Evolutionary conservation across 2,797 vertebrate species (phyloP), one percentile per base, ranked within the genome.

Genomic region (Trichosurus vulpecula): DNA sequence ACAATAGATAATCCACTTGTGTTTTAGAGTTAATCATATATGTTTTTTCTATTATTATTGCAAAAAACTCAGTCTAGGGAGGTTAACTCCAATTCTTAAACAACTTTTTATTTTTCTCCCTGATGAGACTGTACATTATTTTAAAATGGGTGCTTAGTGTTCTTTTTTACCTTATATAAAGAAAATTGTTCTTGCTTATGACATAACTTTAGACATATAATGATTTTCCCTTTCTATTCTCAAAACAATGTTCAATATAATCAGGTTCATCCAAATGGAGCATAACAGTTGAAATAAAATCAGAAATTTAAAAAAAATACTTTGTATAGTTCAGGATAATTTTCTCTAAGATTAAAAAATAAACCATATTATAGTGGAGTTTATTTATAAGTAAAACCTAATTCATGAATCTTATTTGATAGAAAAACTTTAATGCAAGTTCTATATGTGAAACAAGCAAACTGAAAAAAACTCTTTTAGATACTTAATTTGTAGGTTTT

Each of bases 361-460:
- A 74, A 22, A 41, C 2, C n/a, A 74, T 19, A 74, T 74, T 74
- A 41, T 22, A 74, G 74, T 41, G n/a, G n/a, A 74, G 66, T 1
- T n/a, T 74, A n/a, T 19, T 19, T 74, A 74, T 74, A 74, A 93
- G 91, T 53, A 93, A 95, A 91, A 92, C 52, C 81, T 3, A 90
- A 5, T 91, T 91, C 6, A 41, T 47, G 19, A 47, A 92, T 52
- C 66, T 27, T 93, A 95, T 57, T 95, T 94, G 29, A 19, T 94
- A 8, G 47, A 96, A 96, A 95, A 90, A 19, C 92, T 91, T 92
- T 81, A 90, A 31, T 91, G 30, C 10, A 93, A 93, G 61, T 52
- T 89, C 94, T 95, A 94, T 16, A 92, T 74, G 53, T 81, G 53
- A 58, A 52, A 95, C 66, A 47, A 93, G 94, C 41, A 94, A 95